A percentile compares a stretch with the other conserved stretches of the same genome.
Conservation (phyloP, 2,888 invertebrate species). For the Petrolisthes cinctipes region DNA sequence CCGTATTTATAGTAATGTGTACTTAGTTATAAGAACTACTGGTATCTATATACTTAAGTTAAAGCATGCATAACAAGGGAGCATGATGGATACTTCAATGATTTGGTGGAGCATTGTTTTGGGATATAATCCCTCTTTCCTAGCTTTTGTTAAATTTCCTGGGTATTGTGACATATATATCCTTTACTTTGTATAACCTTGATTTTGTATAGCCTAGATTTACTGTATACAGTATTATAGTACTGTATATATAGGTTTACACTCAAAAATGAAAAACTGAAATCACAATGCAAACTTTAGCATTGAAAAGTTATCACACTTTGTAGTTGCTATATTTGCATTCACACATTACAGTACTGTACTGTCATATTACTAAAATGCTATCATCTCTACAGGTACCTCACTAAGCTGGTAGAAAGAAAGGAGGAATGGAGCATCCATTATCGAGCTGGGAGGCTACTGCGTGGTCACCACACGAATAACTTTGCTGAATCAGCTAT, state of each 20-base stretch:
- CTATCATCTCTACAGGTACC: neutral
- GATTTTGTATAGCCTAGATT: too few relatives aligned
- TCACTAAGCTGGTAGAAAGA: neutral
- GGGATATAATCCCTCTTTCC: too few relatives aligned
- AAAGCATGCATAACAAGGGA: too few relatives aligned
- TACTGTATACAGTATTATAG: neutral
- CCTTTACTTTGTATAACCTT: too few relatives aligned
- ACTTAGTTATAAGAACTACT: neutral
- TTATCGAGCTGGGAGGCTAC: conserved; percentile 13
- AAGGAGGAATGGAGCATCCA: neutral
- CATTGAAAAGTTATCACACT: neutral
- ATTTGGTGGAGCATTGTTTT: neutral
- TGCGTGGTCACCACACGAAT: conserved; percentile 11
- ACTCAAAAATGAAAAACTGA: neutral
- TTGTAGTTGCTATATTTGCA: too few relatives aligned
- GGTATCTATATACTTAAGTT: neutral
- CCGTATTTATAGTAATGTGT: too few relatives aligned
- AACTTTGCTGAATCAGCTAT: conserved; percentile 33
- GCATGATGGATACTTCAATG: neutral
- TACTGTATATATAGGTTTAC: neutral
- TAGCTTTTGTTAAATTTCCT: too few relatives aligned
- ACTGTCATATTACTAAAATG: neutral
- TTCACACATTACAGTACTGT: neutral
- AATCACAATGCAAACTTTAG: neutral
- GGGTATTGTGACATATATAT: too few relatives aligned